Conservation (phyloP, 2,888 invertebrate species). For the Pterostichus niger region DNA sequence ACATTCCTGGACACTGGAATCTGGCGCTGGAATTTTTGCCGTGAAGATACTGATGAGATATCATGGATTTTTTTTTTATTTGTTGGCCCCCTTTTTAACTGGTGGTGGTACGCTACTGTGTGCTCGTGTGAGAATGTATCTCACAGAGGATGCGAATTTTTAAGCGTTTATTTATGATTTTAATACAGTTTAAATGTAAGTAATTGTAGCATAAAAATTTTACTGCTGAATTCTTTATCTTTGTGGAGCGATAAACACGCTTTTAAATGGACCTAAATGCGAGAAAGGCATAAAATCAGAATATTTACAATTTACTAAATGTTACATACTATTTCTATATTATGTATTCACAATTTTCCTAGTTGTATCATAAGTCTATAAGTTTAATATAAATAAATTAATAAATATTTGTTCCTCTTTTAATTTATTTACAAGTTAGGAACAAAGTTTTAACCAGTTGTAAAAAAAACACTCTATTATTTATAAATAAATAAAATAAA, state of each 20-base stretch:
- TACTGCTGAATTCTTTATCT: conserved; percentile 43
- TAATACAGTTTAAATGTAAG: conserved; percentile 53
- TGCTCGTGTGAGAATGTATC: conserved; percentile 15
- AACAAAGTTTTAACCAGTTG: no score
- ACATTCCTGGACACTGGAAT: conserved; percentile 61
- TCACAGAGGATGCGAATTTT: conserved; percentile 33
- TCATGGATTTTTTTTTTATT: conserved; percentile 51
- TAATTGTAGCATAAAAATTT: conserved; percentile 46
- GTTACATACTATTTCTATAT: background rate
- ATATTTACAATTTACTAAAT: background rate
- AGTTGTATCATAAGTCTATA: no score
- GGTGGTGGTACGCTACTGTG: conserved; percentile 17
- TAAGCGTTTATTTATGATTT: conserved; percentile 48
- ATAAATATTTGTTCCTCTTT: no score
- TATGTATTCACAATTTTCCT: no score
- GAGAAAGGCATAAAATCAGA: background rate
- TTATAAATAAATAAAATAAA: no score
- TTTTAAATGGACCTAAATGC: conserved; percentile 13
- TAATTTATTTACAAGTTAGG: no score
- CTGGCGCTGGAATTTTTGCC: conserved; percentile 44
- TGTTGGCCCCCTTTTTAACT: conserved; percentile 32
- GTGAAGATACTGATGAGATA: conserved; percentile 60
- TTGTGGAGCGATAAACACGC: conserved; percentile 12
- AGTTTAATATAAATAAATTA: no score
- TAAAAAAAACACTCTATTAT: no score